A percentile compares a stretch with the other conserved stretches of the same genome.
Conservation (phyloP, 2,113 vertebrate genomes). For the Pelvicachromis taeniatus region DNA sequence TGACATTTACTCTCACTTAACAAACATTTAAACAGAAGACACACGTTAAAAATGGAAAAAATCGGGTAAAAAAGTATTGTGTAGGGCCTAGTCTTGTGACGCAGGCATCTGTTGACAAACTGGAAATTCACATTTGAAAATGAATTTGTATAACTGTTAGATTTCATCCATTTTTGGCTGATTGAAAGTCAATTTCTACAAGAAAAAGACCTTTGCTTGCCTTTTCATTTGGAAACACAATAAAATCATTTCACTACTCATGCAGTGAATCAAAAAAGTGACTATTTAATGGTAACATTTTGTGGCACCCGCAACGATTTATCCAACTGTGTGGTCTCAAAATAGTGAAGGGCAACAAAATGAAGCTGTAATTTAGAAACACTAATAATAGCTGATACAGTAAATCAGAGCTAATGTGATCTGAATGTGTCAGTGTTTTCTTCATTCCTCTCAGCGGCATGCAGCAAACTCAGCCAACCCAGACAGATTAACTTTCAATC, state of each 20-base stretch:
- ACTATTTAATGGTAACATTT: not conserved
- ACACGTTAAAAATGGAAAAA: not conserved
- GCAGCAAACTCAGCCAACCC: not conserved
- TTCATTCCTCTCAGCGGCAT: not conserved
- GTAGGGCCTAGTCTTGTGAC: slow-evolving; percentile 15
- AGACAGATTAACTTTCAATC: slow-evolving; percentile 43
- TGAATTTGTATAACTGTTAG: fast-evolving
- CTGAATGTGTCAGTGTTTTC: slow-evolving; percentile 16
- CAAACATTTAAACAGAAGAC: slow-evolving; percentile 35
- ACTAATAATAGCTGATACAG: slow-evolving; percentile 11
- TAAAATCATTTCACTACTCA: not conserved
- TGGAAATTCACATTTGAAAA: not conserved
- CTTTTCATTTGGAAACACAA: not conserved
- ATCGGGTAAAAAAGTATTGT: not conserved
- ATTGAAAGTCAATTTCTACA: not conserved
- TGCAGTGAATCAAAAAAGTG: not conserved
- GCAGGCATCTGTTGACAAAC: not conserved
- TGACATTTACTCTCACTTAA: slow-evolving; percentile 48
- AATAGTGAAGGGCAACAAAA: not conserved
- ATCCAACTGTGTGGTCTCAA: not conserved
- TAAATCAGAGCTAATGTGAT: not conserved
- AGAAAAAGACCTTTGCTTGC: not conserved
- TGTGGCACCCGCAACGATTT: not conserved
- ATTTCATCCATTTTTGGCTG: not conserved
- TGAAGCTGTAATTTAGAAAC: not conserved